These are phyloP conservation scores for Darevskia mixta DNA, from an alignment of 2,797 vertebrate species.

Conservation along the genomic window DNA sequence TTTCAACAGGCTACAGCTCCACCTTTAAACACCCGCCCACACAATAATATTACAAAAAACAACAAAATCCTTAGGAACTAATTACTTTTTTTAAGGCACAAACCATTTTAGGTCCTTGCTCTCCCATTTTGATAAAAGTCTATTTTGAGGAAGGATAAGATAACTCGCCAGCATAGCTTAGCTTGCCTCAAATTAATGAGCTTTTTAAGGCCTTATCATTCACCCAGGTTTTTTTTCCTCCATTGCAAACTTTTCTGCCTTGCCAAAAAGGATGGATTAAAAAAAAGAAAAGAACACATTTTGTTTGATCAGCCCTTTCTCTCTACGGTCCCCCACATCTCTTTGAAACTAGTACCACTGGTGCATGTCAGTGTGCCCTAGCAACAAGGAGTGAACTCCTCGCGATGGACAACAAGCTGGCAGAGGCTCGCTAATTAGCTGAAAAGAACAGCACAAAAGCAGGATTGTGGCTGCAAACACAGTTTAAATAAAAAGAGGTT, in stretches of 20 bases:
- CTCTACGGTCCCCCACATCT: constrained; percentile 61
- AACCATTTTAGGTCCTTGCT: constrained; percentile 26
- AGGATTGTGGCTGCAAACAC: constrained; percentile 15
- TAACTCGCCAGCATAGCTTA: constrained; percentile 56
- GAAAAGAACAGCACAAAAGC: constrained; percentile 29
- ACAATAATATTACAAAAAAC: background rate
- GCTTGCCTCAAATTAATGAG: constrained; percentile 70
- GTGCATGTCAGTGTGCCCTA: constrained; percentile 66
- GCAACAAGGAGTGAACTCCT: constrained; percentile 60
- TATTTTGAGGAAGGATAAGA: constrained; percentile 28
- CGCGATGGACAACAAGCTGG: constrained; percentile 25
- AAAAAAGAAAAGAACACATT: background rate
- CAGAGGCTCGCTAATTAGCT: constrained; percentile 59
- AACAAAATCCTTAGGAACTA: constrained; percentile 34
- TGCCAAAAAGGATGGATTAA: constrained; percentile 57
- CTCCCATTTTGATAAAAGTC: constrained; percentile 40
- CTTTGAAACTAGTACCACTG: constrained; percentile 58
- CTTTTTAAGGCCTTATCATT: constrained; percentile 62
- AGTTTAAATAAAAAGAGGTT: constrained; percentile 38
- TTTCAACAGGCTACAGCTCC: constrained; percentile 18
- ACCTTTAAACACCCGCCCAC: background rate
- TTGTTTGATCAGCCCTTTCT: constrained; percentile 68
- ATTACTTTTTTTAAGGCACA: constrained; percentile 30
- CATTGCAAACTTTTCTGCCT: constrained; percentile 65
- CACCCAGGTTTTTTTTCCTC: constrained; percentile 47